Conservation (phyloP, 2,113 vertebrate genomes). For the Blennius ocellaris region DNA sequence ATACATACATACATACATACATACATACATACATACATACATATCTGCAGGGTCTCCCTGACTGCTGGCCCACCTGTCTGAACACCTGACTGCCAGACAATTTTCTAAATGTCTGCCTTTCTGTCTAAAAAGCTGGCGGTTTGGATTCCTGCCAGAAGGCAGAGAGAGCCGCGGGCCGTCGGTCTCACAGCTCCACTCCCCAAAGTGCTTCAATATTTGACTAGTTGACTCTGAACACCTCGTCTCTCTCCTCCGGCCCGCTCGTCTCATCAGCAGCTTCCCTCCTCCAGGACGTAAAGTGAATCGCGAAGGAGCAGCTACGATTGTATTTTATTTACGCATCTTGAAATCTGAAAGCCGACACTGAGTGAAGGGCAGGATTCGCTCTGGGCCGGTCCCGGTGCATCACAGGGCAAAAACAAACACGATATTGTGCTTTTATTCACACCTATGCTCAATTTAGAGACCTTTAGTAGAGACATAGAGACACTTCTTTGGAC, state of each 20-base stretch:
- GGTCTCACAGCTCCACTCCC: conserved; percentile 22
- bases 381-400: no score
- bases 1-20: no score
- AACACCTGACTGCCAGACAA: conserved; percentile 25
- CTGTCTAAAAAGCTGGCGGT: conserved; percentile 21
- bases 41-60: conserved; percentile 11
- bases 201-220: conserved; percentile 21
- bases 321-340: conserved; percentile 16
- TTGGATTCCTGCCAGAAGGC: conserved; percentile 19
- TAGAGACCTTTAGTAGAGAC: no score
- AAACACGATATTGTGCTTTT: no score
- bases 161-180: conserved; percentile 22
- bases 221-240: background rate
- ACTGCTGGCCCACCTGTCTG: conserved; percentile 37
- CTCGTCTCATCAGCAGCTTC: conserved; percentile 11
- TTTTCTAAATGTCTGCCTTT: conserved; percentile 34
- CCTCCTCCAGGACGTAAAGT: background rate
- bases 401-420: no score
- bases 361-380: no score
- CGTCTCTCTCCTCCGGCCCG: conserved; percentile 27
- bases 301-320: conserved; percentile 13
- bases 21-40: no score
- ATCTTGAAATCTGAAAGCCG: background rate
- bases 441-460: no score
- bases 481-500: no score